phyloP scores from a whole-genome alignment of 2,797 vertebrate genomes.

The Enteromius fasciolatus region DNA sequence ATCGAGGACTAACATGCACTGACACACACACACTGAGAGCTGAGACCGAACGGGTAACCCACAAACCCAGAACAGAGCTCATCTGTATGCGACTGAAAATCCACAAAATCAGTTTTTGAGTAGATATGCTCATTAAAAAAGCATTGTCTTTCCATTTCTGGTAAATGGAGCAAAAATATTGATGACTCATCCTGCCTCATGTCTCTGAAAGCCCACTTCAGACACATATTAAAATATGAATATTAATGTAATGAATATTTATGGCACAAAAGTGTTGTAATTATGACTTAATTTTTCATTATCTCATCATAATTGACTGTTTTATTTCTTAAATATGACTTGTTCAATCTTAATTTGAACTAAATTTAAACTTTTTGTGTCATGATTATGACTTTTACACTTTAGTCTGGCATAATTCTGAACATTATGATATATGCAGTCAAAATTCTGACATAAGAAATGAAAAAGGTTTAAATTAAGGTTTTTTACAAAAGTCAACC shows the following conservation, averaged over 20 bases:
- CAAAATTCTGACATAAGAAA: not conserved
- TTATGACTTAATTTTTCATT: not conserved
- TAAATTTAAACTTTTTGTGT: too few species aligned
- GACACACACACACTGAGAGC: not conserved
- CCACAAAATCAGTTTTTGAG: not conserved
- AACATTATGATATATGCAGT: not conserved
- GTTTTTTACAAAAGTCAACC: not conserved
- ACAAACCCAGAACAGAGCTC: not conserved
- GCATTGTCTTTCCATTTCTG: not conserved
- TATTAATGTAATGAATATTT: too few species aligned
- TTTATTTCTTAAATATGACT: not conserved
- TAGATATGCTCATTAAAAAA: not conserved
- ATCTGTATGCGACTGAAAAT: not conserved
- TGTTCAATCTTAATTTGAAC: not conserved
- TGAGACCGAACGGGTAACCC: not conserved
- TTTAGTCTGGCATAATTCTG: not conserved
- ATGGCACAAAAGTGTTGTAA: too few species aligned
- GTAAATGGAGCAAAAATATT: not conserved
- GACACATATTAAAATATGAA: not conserved
- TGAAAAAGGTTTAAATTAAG: not conserved
- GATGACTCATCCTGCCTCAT: slow-evolving; percentile 6
- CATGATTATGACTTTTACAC: not conserved
- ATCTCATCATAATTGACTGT: not conserved
- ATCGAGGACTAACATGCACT: not conserved
- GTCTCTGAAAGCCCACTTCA: not conserved